phyloP scores from a whole-genome alignment of 2,888 invertebrate genomes.

The Podabrus alpinus region DNA sequence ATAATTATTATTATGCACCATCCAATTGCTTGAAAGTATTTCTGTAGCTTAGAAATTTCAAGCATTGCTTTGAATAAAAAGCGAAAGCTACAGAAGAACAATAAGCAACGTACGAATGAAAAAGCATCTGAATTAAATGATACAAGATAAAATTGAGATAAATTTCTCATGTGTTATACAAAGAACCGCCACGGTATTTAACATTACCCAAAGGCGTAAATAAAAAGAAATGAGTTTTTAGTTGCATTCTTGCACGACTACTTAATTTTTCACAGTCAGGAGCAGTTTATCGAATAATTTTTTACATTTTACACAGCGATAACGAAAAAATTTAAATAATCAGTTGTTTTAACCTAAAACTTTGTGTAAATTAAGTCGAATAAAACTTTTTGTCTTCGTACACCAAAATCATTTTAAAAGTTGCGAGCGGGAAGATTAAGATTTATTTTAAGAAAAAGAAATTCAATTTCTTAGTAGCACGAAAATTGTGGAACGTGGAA shows the following conservation, averaged over 20 bases:
- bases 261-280: slow-evolving; percentile 33
- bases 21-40: background rate
- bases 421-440: background rate
- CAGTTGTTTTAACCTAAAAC: background rate
- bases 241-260: slow-evolving; percentile 33
- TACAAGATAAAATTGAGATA: slow-evolving; percentile 33
- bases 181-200: slow-evolving; percentile 34
- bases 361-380: background rate
- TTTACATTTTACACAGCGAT: slow-evolving; percentile 2
- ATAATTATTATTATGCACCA: no score
- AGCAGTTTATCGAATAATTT: slow-evolving; percentile 7
- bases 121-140: slow-evolving; percentile 18
- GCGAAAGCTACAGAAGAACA: slow-evolving; percentile 7
- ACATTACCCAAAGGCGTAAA: slow-evolving; percentile 27
- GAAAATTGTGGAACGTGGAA: background rate
- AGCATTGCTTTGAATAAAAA: background rate
- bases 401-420: background rate
- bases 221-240: slow-evolving; percentile 36
- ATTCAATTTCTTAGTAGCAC: background rate
- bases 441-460: background rate
- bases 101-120: slow-evolving; percentile 14
- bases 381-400: background rate
- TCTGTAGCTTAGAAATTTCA: background rate
- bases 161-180: slow-evolving; percentile 31
- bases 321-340: background rate